These are phyloP conservation scores for Pomacea canaliculata DNA, from an alignment of 2,888 invertebrate species.

Conservation along the genomic window DNA sequence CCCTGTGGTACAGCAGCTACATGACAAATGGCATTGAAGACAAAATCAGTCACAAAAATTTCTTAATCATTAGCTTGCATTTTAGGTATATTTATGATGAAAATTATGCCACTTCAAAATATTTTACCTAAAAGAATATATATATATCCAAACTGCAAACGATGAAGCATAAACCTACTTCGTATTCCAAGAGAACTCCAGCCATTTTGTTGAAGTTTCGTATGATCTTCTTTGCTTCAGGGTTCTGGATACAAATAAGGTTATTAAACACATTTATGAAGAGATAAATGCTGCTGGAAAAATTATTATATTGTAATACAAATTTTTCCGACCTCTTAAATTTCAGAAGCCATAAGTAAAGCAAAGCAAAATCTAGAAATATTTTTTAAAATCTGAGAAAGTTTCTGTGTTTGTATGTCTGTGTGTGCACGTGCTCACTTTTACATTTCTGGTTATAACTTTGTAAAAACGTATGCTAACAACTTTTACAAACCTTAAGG, in stretches of 20 bases:
- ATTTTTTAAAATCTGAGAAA: background rate
- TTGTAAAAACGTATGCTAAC: background rate
- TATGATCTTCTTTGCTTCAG: conserved; percentile 68
- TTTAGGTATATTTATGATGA: too few relatives aligned
- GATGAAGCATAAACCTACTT: conserved; percentile 47
- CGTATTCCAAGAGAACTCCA: conserved; percentile 69
- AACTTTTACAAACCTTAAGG: conserved; percentile 50
- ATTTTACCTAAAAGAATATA: too few relatives aligned
- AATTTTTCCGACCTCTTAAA: background rate
- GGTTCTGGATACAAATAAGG: conserved; percentile 44
- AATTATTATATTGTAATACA: background rate
- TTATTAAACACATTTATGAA: background rate
- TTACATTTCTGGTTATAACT: background rate
- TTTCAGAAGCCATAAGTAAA: background rate
- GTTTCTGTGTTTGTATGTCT: background rate
- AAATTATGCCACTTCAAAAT: too few relatives aligned
- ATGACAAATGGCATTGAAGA: background rate
- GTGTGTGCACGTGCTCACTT: background rate
- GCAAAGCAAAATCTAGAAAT: background rate
- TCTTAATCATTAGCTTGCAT: too few relatives aligned
- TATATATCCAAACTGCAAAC: too few relatives aligned
- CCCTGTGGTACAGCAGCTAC: conserved; percentile 68
- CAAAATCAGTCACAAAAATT: too few relatives aligned
- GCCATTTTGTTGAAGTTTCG: conserved; percentile 71
- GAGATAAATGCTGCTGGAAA: background rate